Conservation (phyloP, 2,113 vertebrate species). For the Halcyon malimbica region DNA sequence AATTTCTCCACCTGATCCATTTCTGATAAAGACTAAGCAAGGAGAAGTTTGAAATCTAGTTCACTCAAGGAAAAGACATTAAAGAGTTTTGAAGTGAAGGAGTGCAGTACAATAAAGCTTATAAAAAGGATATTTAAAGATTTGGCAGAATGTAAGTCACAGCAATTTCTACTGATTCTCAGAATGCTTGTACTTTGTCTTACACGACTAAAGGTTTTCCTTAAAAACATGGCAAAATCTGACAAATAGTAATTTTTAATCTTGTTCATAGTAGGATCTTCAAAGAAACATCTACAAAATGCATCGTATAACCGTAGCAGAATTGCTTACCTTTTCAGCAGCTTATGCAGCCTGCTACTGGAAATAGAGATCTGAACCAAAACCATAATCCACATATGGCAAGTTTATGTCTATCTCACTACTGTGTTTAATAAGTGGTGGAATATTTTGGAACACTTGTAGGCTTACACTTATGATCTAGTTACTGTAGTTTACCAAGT, state of each 20-base stretch:
- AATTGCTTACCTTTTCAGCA: background rate
- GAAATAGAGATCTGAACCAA: background rate
- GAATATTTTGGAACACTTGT: background rate
- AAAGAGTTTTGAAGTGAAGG: background rate
- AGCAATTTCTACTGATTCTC: background rate
- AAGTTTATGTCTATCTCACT: background rate
- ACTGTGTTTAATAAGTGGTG: background rate
- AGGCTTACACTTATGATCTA: background rate
- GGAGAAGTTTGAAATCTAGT: background rate
- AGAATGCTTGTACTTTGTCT: background rate
- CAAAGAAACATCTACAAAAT: background rate
- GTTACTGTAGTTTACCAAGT: background rate
- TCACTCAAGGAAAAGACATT: background rate
- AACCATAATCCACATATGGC: background rate
- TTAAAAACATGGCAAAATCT: background rate
- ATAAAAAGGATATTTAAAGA: background rate
- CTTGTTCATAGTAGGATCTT: background rate
- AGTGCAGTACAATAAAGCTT: background rate
- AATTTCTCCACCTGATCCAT: background rate
- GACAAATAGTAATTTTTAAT: background rate
- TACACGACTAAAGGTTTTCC: background rate
- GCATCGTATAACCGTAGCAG: background rate
- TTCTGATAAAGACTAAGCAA: background rate
- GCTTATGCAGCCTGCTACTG: background rate
- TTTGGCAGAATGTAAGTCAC: background rate